Base-by-base conservation (phyloP, 2,797 vertebrate species). In the Phaenicophaeus curvirostris region DNA sequence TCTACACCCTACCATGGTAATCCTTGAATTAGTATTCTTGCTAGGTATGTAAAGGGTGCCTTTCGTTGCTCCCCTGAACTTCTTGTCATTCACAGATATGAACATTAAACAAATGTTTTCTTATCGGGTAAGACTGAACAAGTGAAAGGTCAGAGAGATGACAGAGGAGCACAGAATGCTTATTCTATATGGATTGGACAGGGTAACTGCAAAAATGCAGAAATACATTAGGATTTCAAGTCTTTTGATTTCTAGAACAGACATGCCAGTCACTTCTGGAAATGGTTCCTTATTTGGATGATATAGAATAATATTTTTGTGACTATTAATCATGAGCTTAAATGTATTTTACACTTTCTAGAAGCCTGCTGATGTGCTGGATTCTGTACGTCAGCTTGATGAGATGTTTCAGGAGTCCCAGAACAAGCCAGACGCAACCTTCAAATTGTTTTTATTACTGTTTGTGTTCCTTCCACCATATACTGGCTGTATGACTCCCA, bases 91-190 rank as follows among this genome's bases (percentile, higher is more conserved):
- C n/a, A 16, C 87, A 86, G 72, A 68, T 13, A 41, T 75, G 75
- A 85, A 74, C 85, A 71, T 87, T 80, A 94, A 92, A 87, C 44
- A 77, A 85, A 94, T 21, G 18, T 55, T 42, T 88, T 57, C 67
- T 76, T 66, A 82, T 83, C 67, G 63, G 54, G 57, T 42, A 80
- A 77, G 75, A 61, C 66, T 86, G 87, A 83, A 76, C 46, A 81
- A 89, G 46, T 27, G 19, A 88, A 93, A 91, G 69, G 85, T 87
- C 79, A 87, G 73, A 58, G 35, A 31, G 58, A 53, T 28, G 51
- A 46, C 51, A 78, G 77, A 81, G 44, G 54, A 17, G 5, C 46
- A 39, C 16, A 21, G 58, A 81, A 78, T 8, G 8, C 13, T 81
- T 66, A 58, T 42, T 58, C 54, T 15, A 1, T 33, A 39, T 9